phyloP scores from a whole-genome alignment of 2,888 invertebrate species.

The Sesia bembeciformis region DNA sequence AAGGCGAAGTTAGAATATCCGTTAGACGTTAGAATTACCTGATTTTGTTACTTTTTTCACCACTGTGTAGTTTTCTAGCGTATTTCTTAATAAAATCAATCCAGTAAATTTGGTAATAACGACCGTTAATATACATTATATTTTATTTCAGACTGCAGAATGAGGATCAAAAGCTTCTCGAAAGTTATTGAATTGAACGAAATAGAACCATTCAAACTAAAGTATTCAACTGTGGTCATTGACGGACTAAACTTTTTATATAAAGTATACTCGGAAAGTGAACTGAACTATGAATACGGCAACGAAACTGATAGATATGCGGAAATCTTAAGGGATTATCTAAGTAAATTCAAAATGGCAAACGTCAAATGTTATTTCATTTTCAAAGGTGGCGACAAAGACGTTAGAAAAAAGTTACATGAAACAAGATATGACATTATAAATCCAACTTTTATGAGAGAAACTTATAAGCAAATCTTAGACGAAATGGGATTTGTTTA shows the following conservation, averaged over 20 bases:
- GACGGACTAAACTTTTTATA: constrained; percentile 30
- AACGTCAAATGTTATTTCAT: constrained; percentile 28
- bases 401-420: constrained; percentile 11
- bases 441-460: constrained; percentile 19
- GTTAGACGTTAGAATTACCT: too few relatives aligned
- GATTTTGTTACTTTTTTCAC: too few relatives aligned
- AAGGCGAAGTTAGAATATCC: too few relatives aligned
- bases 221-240: constrained; percentile 24
- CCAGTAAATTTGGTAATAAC: too few relatives aligned
- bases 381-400: constrained; percentile 27
- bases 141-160: background rate
- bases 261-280: constrained; percentile 14
- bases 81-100: too few relatives aligned
- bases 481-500: constrained; percentile 25
- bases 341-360: constrained; percentile 23
- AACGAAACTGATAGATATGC: constrained; percentile 27
- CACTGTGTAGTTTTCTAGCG: too few relatives aligned
- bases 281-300: constrained; percentile 17
- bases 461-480: constrained; percentile 22
- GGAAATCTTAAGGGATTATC: constrained; percentile 12
- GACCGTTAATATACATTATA: too few relatives aligned
- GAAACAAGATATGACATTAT: background rate
- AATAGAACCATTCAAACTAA: constrained; percentile 7
- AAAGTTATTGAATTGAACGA: background rate
- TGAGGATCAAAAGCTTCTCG: background rate